Evolutionary conservation across 2,888 invertebrate species (phyloP).

Genomic region (Acanthosepion lycidas): DNA sequence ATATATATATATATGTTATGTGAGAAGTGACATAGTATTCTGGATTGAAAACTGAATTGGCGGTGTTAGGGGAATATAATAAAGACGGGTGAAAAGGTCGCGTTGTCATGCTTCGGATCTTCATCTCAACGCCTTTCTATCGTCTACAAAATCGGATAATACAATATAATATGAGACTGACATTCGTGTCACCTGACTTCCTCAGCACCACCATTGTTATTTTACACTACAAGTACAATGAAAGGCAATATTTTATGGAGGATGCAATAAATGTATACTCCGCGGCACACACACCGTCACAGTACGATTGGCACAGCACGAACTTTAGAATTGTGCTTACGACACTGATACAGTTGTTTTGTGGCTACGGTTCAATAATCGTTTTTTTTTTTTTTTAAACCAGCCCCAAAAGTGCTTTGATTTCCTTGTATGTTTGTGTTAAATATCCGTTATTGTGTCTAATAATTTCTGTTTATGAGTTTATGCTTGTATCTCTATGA

Average conservation of each 20-base stretch:
- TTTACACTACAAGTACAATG: not conserved
- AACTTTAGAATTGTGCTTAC: not conserved
- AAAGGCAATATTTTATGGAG: not conserved
- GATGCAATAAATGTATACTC: not conserved
- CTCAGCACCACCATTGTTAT: not conserved
- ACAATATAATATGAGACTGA: not conserved
- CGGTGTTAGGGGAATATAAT: not conserved
- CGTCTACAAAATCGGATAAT: not conserved
- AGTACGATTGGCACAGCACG: not conserved
- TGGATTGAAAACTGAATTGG: not conserved
- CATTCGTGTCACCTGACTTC: not conserved
- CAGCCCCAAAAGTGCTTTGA: no score
- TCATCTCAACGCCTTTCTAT: not conserved
- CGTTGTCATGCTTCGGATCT: not conserved
- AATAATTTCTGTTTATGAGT: no score
- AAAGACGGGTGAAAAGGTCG: not conserved
- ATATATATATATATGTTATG: no score
- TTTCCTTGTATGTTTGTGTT: no score
- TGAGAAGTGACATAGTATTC: no score
- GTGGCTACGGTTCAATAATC: not conserved
- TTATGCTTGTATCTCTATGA: no score
- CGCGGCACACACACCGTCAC: not conserved
- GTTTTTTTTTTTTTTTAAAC: not conserved
- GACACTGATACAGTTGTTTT: not conserved
- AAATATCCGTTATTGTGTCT: no score